Evolutionary conservation across 2,888 invertebrate species (phyloP).

Genomic region (Clivina fossor): DNA sequence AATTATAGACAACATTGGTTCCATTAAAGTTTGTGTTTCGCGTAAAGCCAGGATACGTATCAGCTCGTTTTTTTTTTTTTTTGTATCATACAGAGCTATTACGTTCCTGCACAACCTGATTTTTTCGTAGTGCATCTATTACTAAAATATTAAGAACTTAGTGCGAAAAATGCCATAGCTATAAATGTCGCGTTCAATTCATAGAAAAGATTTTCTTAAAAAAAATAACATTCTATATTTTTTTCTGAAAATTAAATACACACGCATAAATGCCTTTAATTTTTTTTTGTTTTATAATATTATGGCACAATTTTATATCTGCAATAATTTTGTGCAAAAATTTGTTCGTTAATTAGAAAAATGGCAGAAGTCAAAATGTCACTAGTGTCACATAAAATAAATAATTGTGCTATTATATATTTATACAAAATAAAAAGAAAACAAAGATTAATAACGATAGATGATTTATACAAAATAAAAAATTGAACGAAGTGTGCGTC

Average conservation of each 20-base stretch:
- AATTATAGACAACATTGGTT: slow-evolving; percentile 23
- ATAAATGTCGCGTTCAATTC: slow-evolving; percentile 5
- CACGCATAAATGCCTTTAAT: slow-evolving; percentile 21
- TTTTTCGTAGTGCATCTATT: slow-evolving; percentile 13
- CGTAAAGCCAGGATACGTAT: slow-evolving; percentile 1
- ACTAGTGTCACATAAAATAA: slow-evolving; percentile 20
- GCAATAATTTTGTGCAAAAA: slow-evolving; percentile 25
- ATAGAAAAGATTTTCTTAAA: slow-evolving; percentile 18
- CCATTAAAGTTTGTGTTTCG: slow-evolving; percentile 21
- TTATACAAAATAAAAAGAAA: too few relatives aligned
- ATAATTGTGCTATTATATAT: slow-evolving; percentile 17
- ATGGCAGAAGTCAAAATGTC: slow-evolving; percentile 21
- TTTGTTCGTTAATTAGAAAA: slow-evolving; percentile 26
- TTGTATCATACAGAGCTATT: slow-evolving; percentile 7
- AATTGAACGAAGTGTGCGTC: slow-evolving; percentile 20
- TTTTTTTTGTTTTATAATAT: slow-evolving; percentile 10
- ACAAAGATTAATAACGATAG: not conserved
- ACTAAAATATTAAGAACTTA: slow-evolving; percentile 14
- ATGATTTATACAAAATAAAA: slow-evolving; percentile 6
- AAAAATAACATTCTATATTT: slow-evolving; percentile 24
- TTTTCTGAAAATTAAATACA: slow-evolving; percentile 18
- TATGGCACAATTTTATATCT: slow-evolving; percentile 26
- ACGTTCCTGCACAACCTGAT: slow-evolving; percentile 26
- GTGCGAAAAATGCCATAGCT: slow-evolving; percentile 10
- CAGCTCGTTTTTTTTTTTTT: slow-evolving; percentile 10